A percentile compares a stretch with the other conserved stretches of the same genome.
These are phyloP conservation scores for Rhorus exstirpatorius DNA, from an alignment of 2,888 invertebrate genomes.

Conservation along the genomic window DNA sequence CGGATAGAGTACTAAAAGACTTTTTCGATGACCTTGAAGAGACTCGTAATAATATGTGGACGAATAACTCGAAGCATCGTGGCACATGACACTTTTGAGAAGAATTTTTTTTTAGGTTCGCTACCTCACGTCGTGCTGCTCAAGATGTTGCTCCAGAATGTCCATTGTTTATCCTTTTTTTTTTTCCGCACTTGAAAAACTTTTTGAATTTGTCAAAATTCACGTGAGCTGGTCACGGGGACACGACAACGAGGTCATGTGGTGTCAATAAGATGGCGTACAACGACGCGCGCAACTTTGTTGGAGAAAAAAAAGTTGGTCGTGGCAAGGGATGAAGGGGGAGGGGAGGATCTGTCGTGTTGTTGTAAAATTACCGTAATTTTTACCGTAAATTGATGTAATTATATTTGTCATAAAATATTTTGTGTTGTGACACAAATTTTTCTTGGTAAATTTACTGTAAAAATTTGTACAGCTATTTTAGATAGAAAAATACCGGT, in stretches of 20 bases:
- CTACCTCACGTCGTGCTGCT: constrained; percentile 84
- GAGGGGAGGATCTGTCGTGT: too few species aligned
- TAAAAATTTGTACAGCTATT: too few species aligned
- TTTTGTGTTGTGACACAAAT: too few species aligned
- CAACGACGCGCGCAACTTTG: constrained; percentile 72
- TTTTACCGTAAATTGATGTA: too few species aligned
- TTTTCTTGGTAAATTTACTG: too few species aligned
- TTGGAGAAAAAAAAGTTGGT: too few species aligned
- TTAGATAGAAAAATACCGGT: too few species aligned
- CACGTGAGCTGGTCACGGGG: constrained; percentile 86
- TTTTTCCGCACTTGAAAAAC: constrained; percentile 70
- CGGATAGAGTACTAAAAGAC: not conserved
- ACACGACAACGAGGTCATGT: constrained; percentile 86
- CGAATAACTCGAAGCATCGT: constrained; percentile 71
- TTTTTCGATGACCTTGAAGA: constrained; percentile 84
- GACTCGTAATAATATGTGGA: constrained; percentile 72
- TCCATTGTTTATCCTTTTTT: constrained; percentile 83
- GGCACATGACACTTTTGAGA: not conserved
- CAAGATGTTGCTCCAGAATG: constrained; percentile 85
- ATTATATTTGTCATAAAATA: too few species aligned
- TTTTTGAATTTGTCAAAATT: constrained; percentile 86
- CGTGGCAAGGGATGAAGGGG: too few species aligned
- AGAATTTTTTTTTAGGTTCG: not conserved
- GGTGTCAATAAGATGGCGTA: constrained; percentile 84
- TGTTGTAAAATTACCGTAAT: too few species aligned